Conservation (phyloP, 2,797 vertebrate genomes). For the Pelobates cultripes region DNA sequence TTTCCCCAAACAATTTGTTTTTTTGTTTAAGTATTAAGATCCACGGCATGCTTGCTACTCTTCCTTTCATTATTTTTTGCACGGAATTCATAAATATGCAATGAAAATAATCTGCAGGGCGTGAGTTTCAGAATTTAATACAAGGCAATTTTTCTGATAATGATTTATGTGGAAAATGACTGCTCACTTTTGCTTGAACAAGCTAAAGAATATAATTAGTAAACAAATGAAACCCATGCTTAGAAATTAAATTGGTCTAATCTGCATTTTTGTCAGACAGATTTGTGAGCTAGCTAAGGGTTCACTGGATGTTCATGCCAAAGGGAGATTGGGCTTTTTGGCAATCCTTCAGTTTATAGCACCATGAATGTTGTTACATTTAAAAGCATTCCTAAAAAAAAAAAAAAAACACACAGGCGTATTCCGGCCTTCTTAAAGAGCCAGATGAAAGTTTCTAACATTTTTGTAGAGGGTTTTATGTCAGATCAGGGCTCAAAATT, state of each 20-base stretch:
- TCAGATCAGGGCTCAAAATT: too few species aligned
- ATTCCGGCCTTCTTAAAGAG: too few species aligned
- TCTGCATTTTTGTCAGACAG: constrained; percentile 18
- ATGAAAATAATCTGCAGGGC: not conserved
- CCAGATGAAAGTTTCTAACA: too few species aligned
- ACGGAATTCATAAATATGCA: constrained; percentile 46
- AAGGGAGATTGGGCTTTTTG: not conserved
- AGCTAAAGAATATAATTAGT: constrained; percentile 49
- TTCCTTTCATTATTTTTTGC: constrained; percentile 34
- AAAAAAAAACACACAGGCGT: too few species aligned
- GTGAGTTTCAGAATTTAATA: constrained; percentile 3
- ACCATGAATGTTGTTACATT: too few species aligned
- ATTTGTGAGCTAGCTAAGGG: not conserved
- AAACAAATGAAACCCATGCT: constrained; percentile 44
- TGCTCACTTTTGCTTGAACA: constrained; percentile 17
- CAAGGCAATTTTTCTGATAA: constrained; percentile 29
- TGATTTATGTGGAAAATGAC: constrained; percentile 35
- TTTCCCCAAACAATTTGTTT: not conserved
- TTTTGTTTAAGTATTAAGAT: not conserved
- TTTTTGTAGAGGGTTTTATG: too few species aligned
- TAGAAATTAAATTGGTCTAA: constrained; percentile 37
- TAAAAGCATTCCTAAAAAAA: too few species aligned
- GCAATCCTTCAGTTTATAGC: too few species aligned
- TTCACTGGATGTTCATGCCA: not conserved
- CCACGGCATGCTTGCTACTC: not conserved